Percentiles rank a stretch among this genome's conserved stretches.
Conservation (phyloP, 2,888 invertebrate species). For the Dinocampus coccinellae region DNA sequence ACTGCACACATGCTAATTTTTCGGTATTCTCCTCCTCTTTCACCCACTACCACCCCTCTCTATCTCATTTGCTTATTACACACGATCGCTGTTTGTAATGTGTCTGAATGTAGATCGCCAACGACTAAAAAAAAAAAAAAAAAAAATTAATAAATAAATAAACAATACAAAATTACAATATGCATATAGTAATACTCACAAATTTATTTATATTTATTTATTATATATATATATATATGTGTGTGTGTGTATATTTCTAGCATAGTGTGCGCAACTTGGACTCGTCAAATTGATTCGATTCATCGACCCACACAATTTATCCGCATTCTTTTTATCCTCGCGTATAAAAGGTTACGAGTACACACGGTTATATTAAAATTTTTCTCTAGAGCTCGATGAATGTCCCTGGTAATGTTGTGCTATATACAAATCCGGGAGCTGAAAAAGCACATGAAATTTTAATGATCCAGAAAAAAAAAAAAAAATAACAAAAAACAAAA, state of each 20-base stretch:
- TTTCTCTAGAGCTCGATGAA: constrained; percentile 30
- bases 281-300: constrained; percentile 35
- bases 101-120: constrained; percentile 59
- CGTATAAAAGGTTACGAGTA: constrained; percentile 35
- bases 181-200: not conserved
- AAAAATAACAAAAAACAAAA: not conserved
- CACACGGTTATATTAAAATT: constrained; percentile 9
- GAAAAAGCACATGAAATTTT: too few species aligned
- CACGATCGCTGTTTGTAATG: constrained; percentile 64
- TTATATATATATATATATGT: not conserved
- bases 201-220: constrained; percentile 14
- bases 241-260: not conserved
- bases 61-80: constrained; percentile 56
- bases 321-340: constrained; percentile 24
- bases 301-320: constrained; percentile 37
- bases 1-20: constrained; percentile 65
- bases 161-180: not conserved
- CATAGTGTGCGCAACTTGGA: constrained; percentile 11
- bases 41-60: not conserved
- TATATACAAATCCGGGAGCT: constrained; percentile 17
- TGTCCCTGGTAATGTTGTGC: constrained; percentile 10
- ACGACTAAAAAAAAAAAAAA: not conserved
- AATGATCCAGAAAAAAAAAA: too few species aligned
- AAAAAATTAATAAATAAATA: not conserved
- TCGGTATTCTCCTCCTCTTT: constrained; percentile 49